Evolutionary conservation across 2,113 vertebrate genomes (phyloP), one percentile per base, ranked within the genome.

Genomic region (Syngnathus scovelli): DNA sequence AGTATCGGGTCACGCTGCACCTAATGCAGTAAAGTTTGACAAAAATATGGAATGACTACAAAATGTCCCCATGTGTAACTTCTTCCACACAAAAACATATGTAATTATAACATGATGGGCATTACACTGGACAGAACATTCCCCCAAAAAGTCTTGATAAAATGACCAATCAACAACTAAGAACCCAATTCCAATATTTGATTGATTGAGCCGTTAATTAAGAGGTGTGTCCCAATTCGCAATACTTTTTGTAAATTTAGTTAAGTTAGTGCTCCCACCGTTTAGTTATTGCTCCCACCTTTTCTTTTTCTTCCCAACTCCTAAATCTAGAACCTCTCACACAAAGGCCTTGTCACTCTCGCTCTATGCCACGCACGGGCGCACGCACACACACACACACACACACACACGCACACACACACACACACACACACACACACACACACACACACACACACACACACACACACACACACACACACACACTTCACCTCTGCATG

Each of bases 401-500:
- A 62, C 61, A n/a, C 49, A 48, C 43, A 38, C 51, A 44, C 70
- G 62, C 61, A n/a, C 51, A 44, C 70, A 62, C 61, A n/a, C 49
- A 48, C 43, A 38, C 51, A 44, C 70, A 62, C 61, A n/a, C 49
- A 48, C 43, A 38, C 51, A 44, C 70, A 62, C 61, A n/a, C 49
- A 48, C 43, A 38, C 51, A 44, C 70, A 62, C 61, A n/a, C 49
- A 48, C 43, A 38, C 51, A 44, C 70, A 62, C 61, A n/a, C 49
- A 48, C 43, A 38, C 51, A 44, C 70, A 62, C 61, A n/a, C 49
- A 48, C 43, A 38, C 51, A 44, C 70, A 62, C 61, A n/a, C 61
- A 67, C 66, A 70, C 37, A 72, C 46, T 66, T 76, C 59, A 81
- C 66, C 64, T 61, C 66, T 59, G 69, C 49, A 75, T 79, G 63